phyloP scores from a whole-genome alignment of 2,113 vertebrate species.

The Tragelaphus imberbis region DNA sequence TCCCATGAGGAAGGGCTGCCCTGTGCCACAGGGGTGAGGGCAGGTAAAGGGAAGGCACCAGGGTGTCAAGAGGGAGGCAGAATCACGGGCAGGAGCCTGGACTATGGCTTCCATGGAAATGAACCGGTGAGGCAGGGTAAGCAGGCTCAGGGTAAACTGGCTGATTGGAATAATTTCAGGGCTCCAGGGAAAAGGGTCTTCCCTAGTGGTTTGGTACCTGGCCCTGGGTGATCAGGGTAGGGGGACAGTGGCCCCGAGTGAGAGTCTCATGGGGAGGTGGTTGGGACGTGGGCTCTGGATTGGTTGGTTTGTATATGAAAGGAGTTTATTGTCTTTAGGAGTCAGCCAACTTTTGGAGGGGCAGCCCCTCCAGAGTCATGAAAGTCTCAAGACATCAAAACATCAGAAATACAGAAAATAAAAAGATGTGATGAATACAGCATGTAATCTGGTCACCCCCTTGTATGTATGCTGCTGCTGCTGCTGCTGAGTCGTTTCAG shows the following conservation, averaged over 20 bases:
- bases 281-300: not conserved
- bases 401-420: not conserved
- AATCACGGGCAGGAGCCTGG: rapidly evolving
- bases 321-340: not conserved
- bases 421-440: not conserved
- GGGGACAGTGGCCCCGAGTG: not conserved
- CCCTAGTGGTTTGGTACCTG: not conserved
- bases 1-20: not conserved
- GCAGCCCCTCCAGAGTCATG: not conserved
- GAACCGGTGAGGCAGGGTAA: not conserved
- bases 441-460: not conserved
- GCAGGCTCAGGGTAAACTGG: not conserved
- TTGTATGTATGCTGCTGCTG: too few relatives aligned
- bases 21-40: not conserved
- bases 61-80: not conserved
- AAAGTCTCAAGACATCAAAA: not conserved
- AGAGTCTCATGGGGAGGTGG: not conserved
- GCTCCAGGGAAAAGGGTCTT: not conserved
- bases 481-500: too few relatives aligned
- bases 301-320: not conserved
- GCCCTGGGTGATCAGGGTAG: not conserved
- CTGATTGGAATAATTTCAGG: not conserved
- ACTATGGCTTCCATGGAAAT: not conserved
- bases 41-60: not conserved
- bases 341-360: not conserved